Conservation (phyloP, 2,113 vertebrate species). For the Vidua macroura region DNA sequence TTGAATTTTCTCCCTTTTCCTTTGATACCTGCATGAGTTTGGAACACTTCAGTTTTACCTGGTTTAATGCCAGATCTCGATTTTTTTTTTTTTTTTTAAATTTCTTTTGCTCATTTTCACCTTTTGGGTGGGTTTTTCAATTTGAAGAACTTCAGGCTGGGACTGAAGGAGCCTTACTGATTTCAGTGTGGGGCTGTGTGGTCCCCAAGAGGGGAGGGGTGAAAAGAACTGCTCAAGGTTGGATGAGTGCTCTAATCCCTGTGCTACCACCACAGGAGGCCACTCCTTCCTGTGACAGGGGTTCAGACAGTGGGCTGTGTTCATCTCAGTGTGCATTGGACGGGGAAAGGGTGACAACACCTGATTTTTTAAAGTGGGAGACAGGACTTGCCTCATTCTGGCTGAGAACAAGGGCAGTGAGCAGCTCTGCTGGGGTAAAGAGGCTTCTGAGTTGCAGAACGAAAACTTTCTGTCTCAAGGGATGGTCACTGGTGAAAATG, state of each 20-base stretch:
- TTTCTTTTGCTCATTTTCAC: background rate
- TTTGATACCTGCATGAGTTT: background rate
- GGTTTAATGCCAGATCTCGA: background rate
- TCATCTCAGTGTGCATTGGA: background rate
- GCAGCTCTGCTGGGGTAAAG: background rate
- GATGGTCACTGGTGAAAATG: background rate
- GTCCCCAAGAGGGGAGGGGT: background rate
- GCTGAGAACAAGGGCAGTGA: background rate
- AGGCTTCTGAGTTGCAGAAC: background rate
- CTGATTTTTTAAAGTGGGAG: background rate
- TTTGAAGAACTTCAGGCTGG: background rate
- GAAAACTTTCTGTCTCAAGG: background rate
- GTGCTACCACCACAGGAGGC: background rate
- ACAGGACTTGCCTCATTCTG: background rate
- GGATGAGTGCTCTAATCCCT: background rate
- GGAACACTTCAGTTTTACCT: background rate
- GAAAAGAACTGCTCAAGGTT: background rate
- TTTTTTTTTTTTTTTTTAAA: too few relatives aligned
- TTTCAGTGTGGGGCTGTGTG: background rate
- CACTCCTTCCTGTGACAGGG: background rate
- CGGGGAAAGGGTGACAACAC: background rate
- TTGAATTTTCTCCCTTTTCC: background rate
- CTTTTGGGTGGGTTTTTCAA: background rate
- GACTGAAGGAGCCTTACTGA: background rate
- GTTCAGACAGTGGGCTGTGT: background rate